Evolutionary conservation across 2,888 invertebrate species (phyloP), one percentile per base, ranked within the genome.

Genomic region (Microplitis deprimator): DNA sequence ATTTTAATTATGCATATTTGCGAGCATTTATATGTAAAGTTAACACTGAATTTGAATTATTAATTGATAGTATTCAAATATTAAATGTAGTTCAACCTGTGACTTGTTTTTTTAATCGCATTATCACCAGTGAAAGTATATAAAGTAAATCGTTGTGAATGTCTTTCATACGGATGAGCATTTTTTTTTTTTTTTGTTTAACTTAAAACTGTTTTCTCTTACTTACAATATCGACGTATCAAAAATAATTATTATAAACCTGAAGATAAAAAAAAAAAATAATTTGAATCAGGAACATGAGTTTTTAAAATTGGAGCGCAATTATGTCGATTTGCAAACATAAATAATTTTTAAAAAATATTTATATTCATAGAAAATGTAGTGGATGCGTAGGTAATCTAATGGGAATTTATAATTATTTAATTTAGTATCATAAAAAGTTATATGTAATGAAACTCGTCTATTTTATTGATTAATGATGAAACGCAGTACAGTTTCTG

Each of bases 401-500:
- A 62, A 38, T 10, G 59, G 29, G 29, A 13, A 20, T 60, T 69
- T 69, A 16, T 74, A 73, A 40, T 41, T 65, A 71, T 60, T 40
- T 6, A 16, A 69, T 65, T 70, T 61, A 60, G 60, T 13, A 3
- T 61, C 39, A n/a, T 16, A 61, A 16, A 10, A 62, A 39, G 8
- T 39, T 69, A 69, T 39, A 39, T 59, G 59, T 13, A 59, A 59
- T 17, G 64, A 67, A 67, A 71, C 41, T 77, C 68, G 61, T 76
- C 77, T 78, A 76, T 81, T 83, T 84, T 84, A 84, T 86, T 84
- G 85, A 86, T 85, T 86, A 86, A 85, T 87, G 84, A 85, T 83
- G 85, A 85, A 81, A 81, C 80, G 77, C 78, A 79, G 77, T 73
- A 81, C 79, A 82, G 78, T 80, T 80, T 83, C 78, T 76, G 78